Evolutionary conservation across 2,888 invertebrate genomes (phyloP), one percentile per base, ranked within the genome.

Genomic region (Eupithecia centaureata): DNA sequence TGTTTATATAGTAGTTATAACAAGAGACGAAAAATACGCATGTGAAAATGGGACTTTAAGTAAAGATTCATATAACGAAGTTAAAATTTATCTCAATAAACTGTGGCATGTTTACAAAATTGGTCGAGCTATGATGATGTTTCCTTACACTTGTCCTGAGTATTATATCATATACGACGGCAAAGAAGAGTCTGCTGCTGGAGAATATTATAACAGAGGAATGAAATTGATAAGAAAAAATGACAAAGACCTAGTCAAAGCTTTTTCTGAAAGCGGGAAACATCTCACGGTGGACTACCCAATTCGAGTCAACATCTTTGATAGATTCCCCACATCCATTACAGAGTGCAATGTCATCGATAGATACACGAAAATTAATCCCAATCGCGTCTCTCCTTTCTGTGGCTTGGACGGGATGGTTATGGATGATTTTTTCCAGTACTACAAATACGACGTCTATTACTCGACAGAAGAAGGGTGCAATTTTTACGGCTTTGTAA

Each of bases 351-450:
- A 76, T 0, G 71, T 77, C 8, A 73, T 84, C n/a, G 67, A 74
- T 27, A 72, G 78, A 27, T 85, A 83, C 62, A 58, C 77, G 5
- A 77, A 73, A 12, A 59, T 77, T 13, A 74, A 82, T 33, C 59
- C 68, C 1, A 72, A 71, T n/a, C 32, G 73, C 3, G 79, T 79
- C 2, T 68, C 73, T 33, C 79, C 81, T 0, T 82, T 74, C 30
- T 88, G 87, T 66, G 88, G 88, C 2, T 63, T 86, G 61, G 88
- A 88, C 25, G 86, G 81, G 5, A 68, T 88, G 62, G 67, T 86
- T 1, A 82, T 87, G 83, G 72, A 82, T 13, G 85, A 87, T 65
- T 71, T 82, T 13, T 62, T 87, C 0, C 65, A 74, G 3, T 65
- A 83, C 73, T 83, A 83, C 42, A 74, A 81, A 65, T 87, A 83